Base-by-base conservation (phyloP, 2,113 vertebrate species). In the Suncus etruscus region DNA sequence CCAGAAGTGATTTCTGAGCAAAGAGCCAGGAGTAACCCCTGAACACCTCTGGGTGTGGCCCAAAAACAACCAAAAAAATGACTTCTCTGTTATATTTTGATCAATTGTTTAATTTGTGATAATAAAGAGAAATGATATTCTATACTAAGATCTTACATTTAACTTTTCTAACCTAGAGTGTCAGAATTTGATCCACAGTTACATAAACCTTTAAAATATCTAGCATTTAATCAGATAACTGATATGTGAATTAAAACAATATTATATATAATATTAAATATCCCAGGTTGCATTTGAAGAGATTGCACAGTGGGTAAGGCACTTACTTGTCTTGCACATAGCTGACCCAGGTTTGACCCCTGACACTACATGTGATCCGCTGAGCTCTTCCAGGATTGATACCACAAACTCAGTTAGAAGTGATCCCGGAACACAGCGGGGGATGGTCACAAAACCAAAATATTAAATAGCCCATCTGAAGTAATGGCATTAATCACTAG, bases 121-220 rank as follows among this genome's bases (percentile, higher is more conserved):
- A 81, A 25, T 51, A 75, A 82, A 45, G 76, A 73, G 22, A 65
- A 83, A 48, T 75, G 14, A 58, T 47, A 39, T 73, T 50, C 47
- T 89, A 45, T 76, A 68, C 18, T 74, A 77, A 95, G 85, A 83
- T 76, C 70, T 93, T 58, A 47, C 27, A 3, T 78, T 87, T 91
- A 80, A 83, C 48, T 39, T 86, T 69, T 91, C 16, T 87, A 89
- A 58, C 11, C 69, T 70, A 61, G 20, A 65, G 11, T 74, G 29
- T 20, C 70, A 85, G 87, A 90, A 93, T 86, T 85, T 83, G 86
- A 93, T 83, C 86, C 47, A 25, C 27, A 81, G 74, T 94, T 84
- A 82, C 0, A 78, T 81, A 84, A 81, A 48, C 48, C 4, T 27
- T 86, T 92, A 78, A 93, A 95, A 93, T 20, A 92, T 95, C 90